A percentile compares a stretch with the other conserved stretches of the same genome.
These are phyloP conservation scores for Drosophila sucinea DNA, from an alignment of 1,140 invertebrate species.

Conservation along the genomic window DNA sequence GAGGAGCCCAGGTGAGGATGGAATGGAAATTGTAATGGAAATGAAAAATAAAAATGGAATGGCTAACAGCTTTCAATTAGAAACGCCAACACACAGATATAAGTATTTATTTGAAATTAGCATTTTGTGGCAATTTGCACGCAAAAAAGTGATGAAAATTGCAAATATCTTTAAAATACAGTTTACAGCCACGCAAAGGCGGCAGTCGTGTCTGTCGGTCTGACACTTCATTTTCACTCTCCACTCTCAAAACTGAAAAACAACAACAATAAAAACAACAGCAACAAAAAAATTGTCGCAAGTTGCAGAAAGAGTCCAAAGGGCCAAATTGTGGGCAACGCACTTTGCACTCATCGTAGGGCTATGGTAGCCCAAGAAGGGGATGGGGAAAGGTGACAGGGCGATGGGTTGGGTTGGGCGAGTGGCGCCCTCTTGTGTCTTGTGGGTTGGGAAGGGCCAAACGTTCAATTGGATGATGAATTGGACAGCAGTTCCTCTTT, in stretches of 20 bases:
- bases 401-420: conserved; percentile 1
- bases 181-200: conserved; percentile 57
- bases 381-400: conserved; percentile 19
- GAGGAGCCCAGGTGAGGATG: background rate
- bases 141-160: conserved; percentile 54
- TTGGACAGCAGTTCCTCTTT: conserved; percentile 30
- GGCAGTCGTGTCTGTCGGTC: conserved; percentile 7
- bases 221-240: conserved; percentile 50
- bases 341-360: conserved; percentile 63
- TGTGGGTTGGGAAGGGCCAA: conserved; percentile 58
- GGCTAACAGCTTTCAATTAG: conserved; percentile 53
- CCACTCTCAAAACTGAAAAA: background rate
- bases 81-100: conserved; percentile 41
- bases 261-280: conserved; percentile 15
- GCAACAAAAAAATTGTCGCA: conserved; percentile 66
- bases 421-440: conserved; percentile 46
- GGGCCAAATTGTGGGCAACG: conserved; percentile 77
- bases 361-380: background rate
- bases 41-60: background rate
- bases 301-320: conserved; percentile 52
- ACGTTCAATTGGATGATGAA: conserved; percentile 83
- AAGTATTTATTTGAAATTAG: conserved; percentile 49
- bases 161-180: conserved; percentile 47
- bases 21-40: background rate
- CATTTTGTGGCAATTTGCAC: conserved; percentile 70